Conservation (phyloP, 2,797 vertebrate species). For the Sus cebifrons region DNA sequence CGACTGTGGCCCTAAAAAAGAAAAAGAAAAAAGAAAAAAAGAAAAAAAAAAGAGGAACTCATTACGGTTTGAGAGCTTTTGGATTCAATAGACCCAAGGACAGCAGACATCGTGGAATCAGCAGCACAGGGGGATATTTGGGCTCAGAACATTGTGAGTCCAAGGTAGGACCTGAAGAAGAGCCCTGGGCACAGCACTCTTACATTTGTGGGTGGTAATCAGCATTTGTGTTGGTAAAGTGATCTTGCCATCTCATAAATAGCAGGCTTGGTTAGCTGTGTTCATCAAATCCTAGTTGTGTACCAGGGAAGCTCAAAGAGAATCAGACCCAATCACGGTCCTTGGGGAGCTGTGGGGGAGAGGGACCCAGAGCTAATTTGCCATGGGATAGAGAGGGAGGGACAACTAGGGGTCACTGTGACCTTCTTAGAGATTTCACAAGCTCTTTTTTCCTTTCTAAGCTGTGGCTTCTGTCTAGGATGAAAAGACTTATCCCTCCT, state of each 20-base stretch:
- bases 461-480: not conserved
- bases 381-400: too few species aligned
- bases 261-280: not conserved
- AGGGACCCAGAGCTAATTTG: not conserved
- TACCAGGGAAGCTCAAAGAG: not conserved
- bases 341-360: not conserved
- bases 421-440: not conserved
- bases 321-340: not conserved
- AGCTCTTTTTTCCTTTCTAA: not conserved
- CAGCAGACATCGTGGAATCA: not conserved
- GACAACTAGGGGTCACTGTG: not conserved
- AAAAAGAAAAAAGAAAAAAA: too few species aligned
- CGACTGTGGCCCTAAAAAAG: too few species aligned
- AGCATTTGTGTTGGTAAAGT: not conserved
- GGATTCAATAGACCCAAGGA: not conserved
- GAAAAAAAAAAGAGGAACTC: too few species aligned
- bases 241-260: not conserved
- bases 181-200: not conserved
- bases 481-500: not conserved
- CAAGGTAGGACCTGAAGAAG: not conserved
- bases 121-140: not conserved
- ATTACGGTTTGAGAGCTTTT: not conserved
- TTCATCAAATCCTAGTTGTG: not conserved
- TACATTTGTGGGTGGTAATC: not conserved
- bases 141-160: not conserved